Conservation (phyloP, 2,113 vertebrate species). For the rat (Rattus norvegicus) region DNA sequence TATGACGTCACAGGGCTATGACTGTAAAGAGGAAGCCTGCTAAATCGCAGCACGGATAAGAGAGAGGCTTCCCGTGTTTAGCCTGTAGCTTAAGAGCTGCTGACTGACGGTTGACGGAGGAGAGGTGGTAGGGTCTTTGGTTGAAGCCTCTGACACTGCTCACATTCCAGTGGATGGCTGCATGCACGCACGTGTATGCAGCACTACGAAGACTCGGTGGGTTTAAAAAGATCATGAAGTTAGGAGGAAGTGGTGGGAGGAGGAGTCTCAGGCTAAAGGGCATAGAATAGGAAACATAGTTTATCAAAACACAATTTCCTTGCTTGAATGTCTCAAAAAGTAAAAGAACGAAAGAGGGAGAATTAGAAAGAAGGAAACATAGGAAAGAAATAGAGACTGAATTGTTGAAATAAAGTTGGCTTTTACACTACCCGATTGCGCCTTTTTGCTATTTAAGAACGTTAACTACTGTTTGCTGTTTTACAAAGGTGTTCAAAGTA, state of each 20-base stretch:
- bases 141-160: neutral
- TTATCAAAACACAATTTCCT: neutral
- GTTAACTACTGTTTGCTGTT: neutral
- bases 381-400: neutral
- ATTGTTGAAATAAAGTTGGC: neutral
- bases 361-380: neutral
- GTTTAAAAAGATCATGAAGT: neutral
- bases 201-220: no score
- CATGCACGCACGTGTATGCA: fast-evolving
- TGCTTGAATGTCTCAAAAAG: neutral
- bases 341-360: neutral
- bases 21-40: neutral
- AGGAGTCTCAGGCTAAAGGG: neutral
- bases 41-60: neutral
- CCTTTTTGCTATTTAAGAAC: neutral
- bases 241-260: neutral
- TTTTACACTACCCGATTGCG: neutral
- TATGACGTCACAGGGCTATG: neutral
- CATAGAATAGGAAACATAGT: neutral
- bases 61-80: no score
- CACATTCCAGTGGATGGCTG: no score
- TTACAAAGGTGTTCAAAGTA: slow-evolving; percentile 14
- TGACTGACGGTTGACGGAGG: no score
- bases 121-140: no score
- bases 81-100: neutral